phyloP scores from a whole-genome alignment of 2,113 vertebrate genomes.

The Arvicanthis niloticus region DNA sequence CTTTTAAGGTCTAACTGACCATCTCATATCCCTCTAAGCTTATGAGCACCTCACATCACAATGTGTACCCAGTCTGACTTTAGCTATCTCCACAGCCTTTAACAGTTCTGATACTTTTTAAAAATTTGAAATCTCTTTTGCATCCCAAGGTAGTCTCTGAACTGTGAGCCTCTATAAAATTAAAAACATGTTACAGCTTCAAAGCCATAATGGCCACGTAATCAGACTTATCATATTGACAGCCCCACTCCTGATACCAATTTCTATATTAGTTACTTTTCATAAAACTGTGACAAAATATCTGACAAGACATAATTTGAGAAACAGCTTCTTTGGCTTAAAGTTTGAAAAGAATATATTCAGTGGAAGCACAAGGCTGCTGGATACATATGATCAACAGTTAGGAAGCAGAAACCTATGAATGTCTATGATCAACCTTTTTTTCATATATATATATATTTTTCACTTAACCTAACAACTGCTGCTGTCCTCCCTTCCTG shows the following conservation, averaged over 20 bases:
- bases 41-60: background rate
- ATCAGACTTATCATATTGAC: background rate
- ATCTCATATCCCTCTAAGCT: background rate
- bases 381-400: background rate
- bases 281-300: background rate
- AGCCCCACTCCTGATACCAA: background rate
- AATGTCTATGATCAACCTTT: background rate
- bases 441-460: background rate
- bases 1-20: background rate
- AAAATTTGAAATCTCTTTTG: background rate
- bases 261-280: background rate
- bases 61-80: background rate
- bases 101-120: background rate
- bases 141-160: background rate
- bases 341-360: background rate
- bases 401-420: background rate
- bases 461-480: background rate
- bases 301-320: background rate
- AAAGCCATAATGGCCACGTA: background rate
- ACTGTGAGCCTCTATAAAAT: background rate
- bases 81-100: background rate
- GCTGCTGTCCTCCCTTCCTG: too few species aligned
- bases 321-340: background rate
- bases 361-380: background rate
- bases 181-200: background rate